Evolutionary conservation across 2,797 vertebrate species (phyloP).

Genomic region (Sphenodon punctatus): DNA sequence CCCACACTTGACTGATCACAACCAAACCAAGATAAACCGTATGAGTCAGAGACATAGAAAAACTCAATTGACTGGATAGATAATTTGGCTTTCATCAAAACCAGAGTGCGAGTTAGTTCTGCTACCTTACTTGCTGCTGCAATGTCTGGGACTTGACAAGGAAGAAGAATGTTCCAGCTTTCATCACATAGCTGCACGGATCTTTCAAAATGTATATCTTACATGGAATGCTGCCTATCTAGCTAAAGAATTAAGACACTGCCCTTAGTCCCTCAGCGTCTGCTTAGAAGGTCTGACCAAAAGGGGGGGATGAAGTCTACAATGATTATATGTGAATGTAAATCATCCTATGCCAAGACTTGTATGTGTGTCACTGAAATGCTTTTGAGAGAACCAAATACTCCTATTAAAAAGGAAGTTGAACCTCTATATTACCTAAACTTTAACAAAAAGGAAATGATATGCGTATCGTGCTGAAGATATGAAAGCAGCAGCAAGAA

Average conservation of each 20-base stretch:
- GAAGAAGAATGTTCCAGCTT: constrained; percentile 69
- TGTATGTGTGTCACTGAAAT: constrained; percentile 56
- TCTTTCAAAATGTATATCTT: constrained; percentile 21
- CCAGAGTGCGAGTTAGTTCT: too few species aligned
- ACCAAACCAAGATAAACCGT: constrained; percentile 34
- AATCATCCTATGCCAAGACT: constrained; percentile 52
- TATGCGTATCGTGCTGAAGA: constrained; percentile 56
- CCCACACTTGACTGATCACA: constrained; percentile 24
- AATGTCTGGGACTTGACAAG: constrained; percentile 49
- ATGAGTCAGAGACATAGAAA: constrained; percentile 16
- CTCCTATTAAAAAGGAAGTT: constrained; percentile 58
- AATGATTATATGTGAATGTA: constrained; percentile 51
- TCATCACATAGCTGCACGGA: constrained; percentile 58
- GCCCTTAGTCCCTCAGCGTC: constrained; percentile 53
- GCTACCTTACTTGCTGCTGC: background rate
- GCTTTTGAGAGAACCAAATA: constrained; percentile 51
- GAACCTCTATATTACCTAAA: constrained; percentile 60
- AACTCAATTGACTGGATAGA: constrained; percentile 21
- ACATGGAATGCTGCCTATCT: constrained; percentile 47
- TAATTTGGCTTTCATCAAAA: background rate
- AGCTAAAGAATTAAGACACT: constrained; percentile 60
- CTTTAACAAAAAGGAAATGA: constrained; percentile 61
- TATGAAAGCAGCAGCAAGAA: constrained; percentile 74
- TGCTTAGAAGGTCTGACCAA: constrained; percentile 43
- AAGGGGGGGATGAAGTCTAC: background rate